A percentile compares a stretch with the other conserved stretches of the same genome.
Conservation (phyloP, 92 coral and sea anemone genomes). For the Hydrozoanthus gracilis region DNA sequence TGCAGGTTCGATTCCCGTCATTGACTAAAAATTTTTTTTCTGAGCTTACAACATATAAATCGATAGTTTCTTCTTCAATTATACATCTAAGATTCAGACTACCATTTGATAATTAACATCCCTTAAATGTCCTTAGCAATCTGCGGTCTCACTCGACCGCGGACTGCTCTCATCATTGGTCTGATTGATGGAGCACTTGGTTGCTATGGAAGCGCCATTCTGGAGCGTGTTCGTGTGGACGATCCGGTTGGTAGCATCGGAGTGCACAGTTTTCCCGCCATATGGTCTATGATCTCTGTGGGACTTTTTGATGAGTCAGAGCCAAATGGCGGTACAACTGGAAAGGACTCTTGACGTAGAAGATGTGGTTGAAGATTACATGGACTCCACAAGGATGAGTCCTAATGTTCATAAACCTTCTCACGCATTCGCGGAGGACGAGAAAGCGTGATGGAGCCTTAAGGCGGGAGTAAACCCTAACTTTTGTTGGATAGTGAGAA, state of each 20-base stretch:
- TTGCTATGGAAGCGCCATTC: slow-evolving; percentile 64
- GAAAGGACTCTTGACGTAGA: slow-evolving; percentile 53
- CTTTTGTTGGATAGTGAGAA: no score
- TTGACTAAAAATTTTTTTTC: no score
- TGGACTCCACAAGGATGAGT: slow-evolving; percentile 23
- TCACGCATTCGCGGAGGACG: slow-evolving; percentile 1
- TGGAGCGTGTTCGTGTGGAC: slow-evolving; percentile 60
- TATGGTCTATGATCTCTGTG: slow-evolving; percentile 73
- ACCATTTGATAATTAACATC: no score
- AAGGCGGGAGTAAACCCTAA: background rate
- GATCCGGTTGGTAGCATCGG: slow-evolving; percentile 72
- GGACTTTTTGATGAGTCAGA: slow-evolving; percentile 63
- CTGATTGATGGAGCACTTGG: slow-evolving; percentile 61
- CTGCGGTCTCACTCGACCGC: slow-evolving; percentile 71
- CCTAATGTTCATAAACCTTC: slow-evolving; percentile 7
- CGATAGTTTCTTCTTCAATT: no score
- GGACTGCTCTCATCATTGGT: slow-evolving; percentile 66
- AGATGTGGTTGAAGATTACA: slow-evolving; percentile 25
- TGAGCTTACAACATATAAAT: no score
- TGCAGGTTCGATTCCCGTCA: no score
- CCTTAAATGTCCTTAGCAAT: slow-evolving; percentile 33
- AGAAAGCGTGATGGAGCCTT: background rate
- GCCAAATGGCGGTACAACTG: slow-evolving; percentile 38
- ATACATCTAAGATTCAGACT: no score
- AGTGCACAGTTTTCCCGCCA: slow-evolving; percentile 66